Percentiles rank a stretch among this genome's conserved stretches.
Evolutionary conservation across 2,797 vertebrate genomes (phyloP).

Genomic region (Nannoperca obscura): DNA sequence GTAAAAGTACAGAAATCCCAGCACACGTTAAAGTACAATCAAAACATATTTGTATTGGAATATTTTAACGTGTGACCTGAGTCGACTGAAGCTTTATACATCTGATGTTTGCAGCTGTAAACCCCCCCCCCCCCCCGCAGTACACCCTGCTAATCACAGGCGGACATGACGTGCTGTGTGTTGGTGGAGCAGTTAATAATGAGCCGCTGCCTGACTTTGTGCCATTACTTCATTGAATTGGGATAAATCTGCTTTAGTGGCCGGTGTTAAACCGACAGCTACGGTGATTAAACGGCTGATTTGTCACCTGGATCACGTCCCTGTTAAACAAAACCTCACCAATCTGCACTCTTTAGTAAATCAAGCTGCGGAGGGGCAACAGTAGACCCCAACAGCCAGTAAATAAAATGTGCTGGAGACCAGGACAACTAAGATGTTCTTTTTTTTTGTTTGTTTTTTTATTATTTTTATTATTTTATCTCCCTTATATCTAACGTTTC

Average conservation of each 20-base stretch:
- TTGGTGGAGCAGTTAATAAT: conserved; percentile 16
- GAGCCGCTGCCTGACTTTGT: conserved; percentile 27
- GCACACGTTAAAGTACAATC: not conserved
- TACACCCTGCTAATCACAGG: conserved; percentile 10
- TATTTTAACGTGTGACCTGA: not conserved
- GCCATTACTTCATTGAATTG: conserved; percentile 44
- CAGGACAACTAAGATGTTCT: too few relatives aligned
- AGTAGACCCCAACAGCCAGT: not conserved
- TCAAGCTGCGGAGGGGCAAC: conserved; percentile 2
- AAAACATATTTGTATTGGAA: not conserved
- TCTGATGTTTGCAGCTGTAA: not conserved
- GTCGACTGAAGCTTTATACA: not conserved
- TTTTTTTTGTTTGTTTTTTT: too few relatives aligned
- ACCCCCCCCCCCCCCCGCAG: not conserved
- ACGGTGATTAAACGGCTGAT: conserved; percentile 53
- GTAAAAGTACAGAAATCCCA: too few relatives aligned
- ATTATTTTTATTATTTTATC: not conserved
- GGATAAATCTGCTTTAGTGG: conserved; percentile 58
- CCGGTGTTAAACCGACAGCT: conserved; percentile 47
- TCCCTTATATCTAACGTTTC: not conserved
- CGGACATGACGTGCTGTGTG: not conserved
- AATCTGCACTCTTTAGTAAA: conserved; percentile 26
- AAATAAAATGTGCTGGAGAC: not conserved
- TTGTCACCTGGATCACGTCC: conserved; percentile 39
- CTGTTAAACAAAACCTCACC: conserved; percentile 19